Base-by-base conservation (phyloP, 2,888 invertebrate genomes). In the Leistus spinibarbis region DNA sequence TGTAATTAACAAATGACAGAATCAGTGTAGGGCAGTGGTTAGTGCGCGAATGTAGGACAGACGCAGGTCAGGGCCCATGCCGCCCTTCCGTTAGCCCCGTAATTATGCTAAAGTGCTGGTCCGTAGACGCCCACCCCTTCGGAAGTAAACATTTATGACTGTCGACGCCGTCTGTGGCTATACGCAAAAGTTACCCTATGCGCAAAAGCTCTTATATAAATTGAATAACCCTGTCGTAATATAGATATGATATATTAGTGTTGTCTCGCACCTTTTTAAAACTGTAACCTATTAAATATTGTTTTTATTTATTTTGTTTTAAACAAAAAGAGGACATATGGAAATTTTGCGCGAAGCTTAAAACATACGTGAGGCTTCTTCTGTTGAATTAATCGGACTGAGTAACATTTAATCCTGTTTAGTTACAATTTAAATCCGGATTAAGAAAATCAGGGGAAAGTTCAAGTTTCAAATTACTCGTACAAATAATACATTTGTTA, bases 11-110 rank as follows among this genome's bases (percentile, higher is more conserved):
- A 40, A 40, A 40, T 40, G 40, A 40, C 40, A 40, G 13, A 40
- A 40, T 40, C 40, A 40, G 40, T 40, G 40, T 40, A 40, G 40
- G 40, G 40, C 40, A 40, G 40, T 40, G 3, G 40, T 40, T 57
- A 57, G 16, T 69, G 69, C 24, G 57, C 69, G 16, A 69, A 69
- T 69, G 69, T 69, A 57, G 69, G 57, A 10, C 69, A 57, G 24
- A 13, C 9, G 53, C 19, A 54, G 69, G 69, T 69, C 69, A 69
- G 24, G 69, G 69, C 16, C 57, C 27, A 57, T 57, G 16, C 54
- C 60, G n/a, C 56, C 69, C 69, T 69, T 24, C 27, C 20, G 20
- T 16, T 54, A 27, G 5, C 56, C 22, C 57, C n/a, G 57, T 69
- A 69, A 69, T 56, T 69, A 69, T 24, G 57, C 56, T 27, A 24